phyloP scores from a whole-genome alignment of 1,140 invertebrate genomes.

The Dendroctonus valens region DNA sequence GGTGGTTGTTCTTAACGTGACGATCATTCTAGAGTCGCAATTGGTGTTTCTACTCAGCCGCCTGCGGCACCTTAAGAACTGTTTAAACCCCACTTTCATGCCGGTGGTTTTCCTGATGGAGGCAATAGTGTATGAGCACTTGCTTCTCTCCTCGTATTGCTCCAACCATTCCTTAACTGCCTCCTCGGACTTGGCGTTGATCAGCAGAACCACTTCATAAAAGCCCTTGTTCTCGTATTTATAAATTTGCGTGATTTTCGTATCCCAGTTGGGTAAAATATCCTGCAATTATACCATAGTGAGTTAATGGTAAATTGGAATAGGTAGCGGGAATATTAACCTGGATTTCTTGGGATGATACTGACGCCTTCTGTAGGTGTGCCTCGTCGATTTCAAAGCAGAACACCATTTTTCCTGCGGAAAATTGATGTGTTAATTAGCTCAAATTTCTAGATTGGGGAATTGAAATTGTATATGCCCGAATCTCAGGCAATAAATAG shows the following conservation, averaged over 20 bases:
- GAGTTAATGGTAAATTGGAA: neutral
- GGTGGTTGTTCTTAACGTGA: neutral
- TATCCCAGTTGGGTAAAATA: neutral
- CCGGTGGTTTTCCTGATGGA: neutral
- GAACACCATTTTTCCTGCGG: neutral
- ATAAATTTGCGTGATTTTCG: neutral
- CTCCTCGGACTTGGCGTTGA: neutral
- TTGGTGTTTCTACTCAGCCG: neutral
- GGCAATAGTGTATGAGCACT: neutral
- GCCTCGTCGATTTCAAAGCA: neutral
- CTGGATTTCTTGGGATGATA: neutral
- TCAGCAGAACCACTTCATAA: neutral
- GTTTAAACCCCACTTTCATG: neutral
- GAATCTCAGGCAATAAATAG: too few relatives aligned
- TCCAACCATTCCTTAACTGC: neutral
- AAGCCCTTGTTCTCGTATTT: constrained; percentile 1
- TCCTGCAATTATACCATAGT: neutral
- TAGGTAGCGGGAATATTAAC: neutral
- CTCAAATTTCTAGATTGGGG: too few relatives aligned
- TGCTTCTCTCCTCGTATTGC: neutral
- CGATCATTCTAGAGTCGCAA: neutral
- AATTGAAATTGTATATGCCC: too few relatives aligned
- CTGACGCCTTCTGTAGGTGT: neutral
- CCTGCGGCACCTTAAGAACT: neutral
- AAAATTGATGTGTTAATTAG: too few relatives aligned